Evolutionary conservation across 1,140 invertebrate species (phyloP).

Genomic region (Megathymus violae): DNA sequence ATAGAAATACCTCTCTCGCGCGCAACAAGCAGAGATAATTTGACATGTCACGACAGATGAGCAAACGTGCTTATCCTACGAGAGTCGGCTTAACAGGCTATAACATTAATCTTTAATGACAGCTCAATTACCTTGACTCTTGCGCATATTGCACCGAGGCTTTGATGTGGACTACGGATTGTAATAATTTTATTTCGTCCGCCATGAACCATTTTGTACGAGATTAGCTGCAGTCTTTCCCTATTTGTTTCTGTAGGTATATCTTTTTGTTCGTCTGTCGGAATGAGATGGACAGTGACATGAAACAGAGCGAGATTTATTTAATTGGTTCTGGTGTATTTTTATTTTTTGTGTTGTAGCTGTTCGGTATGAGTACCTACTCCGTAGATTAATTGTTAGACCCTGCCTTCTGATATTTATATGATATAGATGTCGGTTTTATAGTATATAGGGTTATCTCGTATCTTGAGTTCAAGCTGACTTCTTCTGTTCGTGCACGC

Average conservation of each 20-base stretch:
- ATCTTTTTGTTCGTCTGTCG: constrained; percentile 16
- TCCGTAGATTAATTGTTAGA: too few species aligned
- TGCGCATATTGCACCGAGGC: constrained; percentile 51
- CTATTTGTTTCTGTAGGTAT: constrained; percentile 46
- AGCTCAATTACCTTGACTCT: constrained; percentile 70
- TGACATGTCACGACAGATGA: constrained; percentile 50
- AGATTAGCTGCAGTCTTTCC: constrained; percentile 20
- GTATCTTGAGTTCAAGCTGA: too few species aligned
- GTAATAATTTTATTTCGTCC: constrained; percentile 51
- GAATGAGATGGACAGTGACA: constrained; percentile 30
- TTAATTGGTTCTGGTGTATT: too few species aligned
- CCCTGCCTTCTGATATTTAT: too few species aligned
- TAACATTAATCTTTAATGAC: constrained; percentile 70
- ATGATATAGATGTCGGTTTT: too few species aligned
- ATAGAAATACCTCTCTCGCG: constrained; percentile 36
- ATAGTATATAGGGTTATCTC: too few species aligned
- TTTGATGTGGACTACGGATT: constrained; percentile 51
- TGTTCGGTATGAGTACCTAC: too few species aligned
- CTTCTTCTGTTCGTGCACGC: too few species aligned
- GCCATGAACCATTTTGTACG: constrained; percentile 31
- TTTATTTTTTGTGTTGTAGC: too few species aligned
- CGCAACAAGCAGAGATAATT: constrained; percentile 48
- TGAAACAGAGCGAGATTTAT: too few species aligned
- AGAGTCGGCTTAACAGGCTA: constrained; percentile 41
- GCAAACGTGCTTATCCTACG: constrained; percentile 48